These are phyloP conservation scores for Euschistus heros DNA, from an alignment of 1,140 invertebrate genomes.

Conservation along the genomic window DNA sequence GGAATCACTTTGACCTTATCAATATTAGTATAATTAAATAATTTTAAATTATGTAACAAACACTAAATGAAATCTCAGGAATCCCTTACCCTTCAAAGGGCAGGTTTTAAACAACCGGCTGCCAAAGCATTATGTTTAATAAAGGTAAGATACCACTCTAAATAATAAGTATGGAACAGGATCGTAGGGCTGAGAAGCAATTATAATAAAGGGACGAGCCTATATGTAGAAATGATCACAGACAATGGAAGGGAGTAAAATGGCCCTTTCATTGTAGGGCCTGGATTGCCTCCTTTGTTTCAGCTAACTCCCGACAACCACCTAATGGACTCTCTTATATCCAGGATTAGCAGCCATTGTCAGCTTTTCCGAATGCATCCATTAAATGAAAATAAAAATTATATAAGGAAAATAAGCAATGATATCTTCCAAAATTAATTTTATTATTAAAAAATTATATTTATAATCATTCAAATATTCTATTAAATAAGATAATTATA, in stretches of 20 bases:
- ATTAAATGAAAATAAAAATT: background rate
- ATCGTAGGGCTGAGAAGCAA: background rate
- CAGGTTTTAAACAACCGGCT: too few species aligned
- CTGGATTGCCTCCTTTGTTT: background rate
- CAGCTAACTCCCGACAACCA: background rate
- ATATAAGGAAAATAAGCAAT: background rate
- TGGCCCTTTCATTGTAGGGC: background rate
- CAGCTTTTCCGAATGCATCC: background rate
- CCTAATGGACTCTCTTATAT: background rate
- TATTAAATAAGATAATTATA: too few species aligned
- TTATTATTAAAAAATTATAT: too few species aligned
- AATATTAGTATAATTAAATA: too few species aligned
- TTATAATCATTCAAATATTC: too few species aligned
- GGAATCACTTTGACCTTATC: too few species aligned
- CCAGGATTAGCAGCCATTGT: background rate
- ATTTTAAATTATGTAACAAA: too few species aligned
- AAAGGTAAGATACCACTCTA: too few species aligned
- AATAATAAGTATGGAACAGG: background rate
- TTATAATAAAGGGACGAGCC: background rate
- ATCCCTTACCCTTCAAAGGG: too few species aligned
- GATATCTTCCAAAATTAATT: too few species aligned
- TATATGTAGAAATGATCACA: background rate
- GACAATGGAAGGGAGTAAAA: background rate
- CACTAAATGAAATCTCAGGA: too few species aligned
- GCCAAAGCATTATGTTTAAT: too few species aligned